phyloP scores from a whole-genome alignment of 2,113 vertebrate genomes.

The Empidonax alnorum region DNA sequence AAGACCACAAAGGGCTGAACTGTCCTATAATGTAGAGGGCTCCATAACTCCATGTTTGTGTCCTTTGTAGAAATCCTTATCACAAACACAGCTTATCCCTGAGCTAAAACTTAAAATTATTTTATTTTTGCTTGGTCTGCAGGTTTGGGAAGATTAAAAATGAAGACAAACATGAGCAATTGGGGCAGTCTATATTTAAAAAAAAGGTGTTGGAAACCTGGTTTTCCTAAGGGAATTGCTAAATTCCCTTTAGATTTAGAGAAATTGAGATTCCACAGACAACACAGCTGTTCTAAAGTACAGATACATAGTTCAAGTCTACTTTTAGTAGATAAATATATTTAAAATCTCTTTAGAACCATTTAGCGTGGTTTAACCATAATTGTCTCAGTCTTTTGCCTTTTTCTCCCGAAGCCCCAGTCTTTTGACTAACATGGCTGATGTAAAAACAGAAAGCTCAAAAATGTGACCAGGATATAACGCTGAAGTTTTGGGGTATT shows the following conservation, averaged over 20 bases:
- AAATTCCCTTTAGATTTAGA: not conserved
- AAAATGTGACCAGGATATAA: not conserved
- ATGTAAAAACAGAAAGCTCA: not conserved
- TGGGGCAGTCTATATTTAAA: not conserved
- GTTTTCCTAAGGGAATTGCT: not conserved
- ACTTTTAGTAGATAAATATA: not conserved
- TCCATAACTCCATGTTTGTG: not conserved
- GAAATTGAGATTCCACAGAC: not conserved
- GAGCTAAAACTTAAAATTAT: not conserved
- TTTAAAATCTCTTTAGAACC: not conserved
- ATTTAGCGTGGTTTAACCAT: not conserved
- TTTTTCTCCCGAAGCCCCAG: not conserved
- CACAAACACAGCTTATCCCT: not conserved
- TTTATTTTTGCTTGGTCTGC: not conserved
- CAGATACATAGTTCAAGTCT: not conserved
- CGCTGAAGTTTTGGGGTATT: not conserved
- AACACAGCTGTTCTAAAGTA: not conserved
- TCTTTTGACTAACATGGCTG: not conserved
- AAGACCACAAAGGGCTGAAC: not conserved
- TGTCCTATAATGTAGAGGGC: not conserved
- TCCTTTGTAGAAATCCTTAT: not conserved
- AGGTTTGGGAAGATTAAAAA: not conserved
- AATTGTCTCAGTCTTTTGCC: not conserved
- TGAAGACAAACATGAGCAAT: not conserved
- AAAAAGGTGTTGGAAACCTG: not conserved